Percentiles rank a stretch among this genome's conserved stretches.
Conservation (phyloP, 1,140 invertebrate genomes). For the Drosophila insularis region DNA sequence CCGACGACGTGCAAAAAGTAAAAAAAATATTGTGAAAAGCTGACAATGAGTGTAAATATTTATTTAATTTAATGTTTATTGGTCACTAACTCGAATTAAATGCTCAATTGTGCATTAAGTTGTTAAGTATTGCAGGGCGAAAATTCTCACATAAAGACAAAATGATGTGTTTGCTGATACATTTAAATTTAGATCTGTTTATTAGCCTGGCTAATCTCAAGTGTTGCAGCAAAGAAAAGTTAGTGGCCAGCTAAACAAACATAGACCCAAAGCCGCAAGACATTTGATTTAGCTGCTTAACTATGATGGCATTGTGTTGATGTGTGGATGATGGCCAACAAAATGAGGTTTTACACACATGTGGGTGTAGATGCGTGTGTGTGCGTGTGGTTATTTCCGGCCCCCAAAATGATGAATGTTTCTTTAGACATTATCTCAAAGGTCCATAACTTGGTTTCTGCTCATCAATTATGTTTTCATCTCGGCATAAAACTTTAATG, state of each 20-base stretch:
- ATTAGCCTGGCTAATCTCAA: slow-evolving; percentile 1
- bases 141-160: neutral
- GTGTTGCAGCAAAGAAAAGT: neutral
- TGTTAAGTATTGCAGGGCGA: slow-evolving; percentile 41
- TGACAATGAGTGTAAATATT: slow-evolving; percentile 38
- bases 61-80: slow-evolving; percentile 69
- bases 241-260: slow-evolving; percentile 23
- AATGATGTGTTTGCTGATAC: slow-evolving; percentile 16
- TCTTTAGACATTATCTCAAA: neutral
- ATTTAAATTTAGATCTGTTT: slow-evolving; percentile 30
- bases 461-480: slow-evolving; percentile 64
- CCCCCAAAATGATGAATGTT: slow-evolving; percentile 54
- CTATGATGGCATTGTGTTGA: neutral
- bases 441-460: slow-evolving; percentile 28
- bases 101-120: slow-evolving; percentile 73
- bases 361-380: neutral
- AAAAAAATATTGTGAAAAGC: slow-evolving; percentile 64
- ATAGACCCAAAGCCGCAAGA: neutral
- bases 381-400: slow-evolving; percentile 27
- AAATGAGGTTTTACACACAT: neutral
- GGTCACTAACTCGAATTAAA: slow-evolving; percentile 49
- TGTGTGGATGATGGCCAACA: too few relatives aligned
- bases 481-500: slow-evolving; percentile 43
- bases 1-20: slow-evolving; percentile 58
- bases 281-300: slow-evolving; percentile 48